Evolutionary conservation across 2,888 invertebrate genomes (phyloP), one percentile per base, ranked within the genome.

Genomic region (Catocala sponsa): DNA sequence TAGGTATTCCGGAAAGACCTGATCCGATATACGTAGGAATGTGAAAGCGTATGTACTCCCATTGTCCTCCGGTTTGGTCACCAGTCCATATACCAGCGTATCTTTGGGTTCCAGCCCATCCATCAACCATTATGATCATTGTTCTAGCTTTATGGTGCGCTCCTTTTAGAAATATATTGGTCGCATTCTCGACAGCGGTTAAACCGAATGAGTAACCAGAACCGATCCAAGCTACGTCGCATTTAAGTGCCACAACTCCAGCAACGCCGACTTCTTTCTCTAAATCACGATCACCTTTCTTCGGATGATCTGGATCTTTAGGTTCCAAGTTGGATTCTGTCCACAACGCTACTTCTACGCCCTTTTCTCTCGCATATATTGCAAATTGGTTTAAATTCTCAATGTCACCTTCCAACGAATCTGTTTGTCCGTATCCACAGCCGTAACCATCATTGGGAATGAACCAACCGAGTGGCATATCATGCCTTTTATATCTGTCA

Each of bases 41-140:
- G 71, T 94, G 94, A 65, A 94, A 94, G 35, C 93, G 83, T 68
- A 94, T 94, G 65, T 93, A 93, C 78, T 93, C 94, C 94, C 94
- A 94, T 44, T 89, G 72, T 6, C 94, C 94, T n/a, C 94, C 94
- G 13, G 70, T 76, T 81, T 94, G 94, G 63, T 94, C 94, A 12
- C 94, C 94, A 65, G 85, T 92, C 94, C 94, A 94, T 69, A 94
- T 86, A 0, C 89, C 91, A 1, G 94, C 82, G 69, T 90, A 84
- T 70, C 94, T 86, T 66, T 94, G 94, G 7, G 92, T 92, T 0
- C 92, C 94, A 35, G 92, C 94, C 94, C 94, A 94, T 5, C 94
- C 94, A 56, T 94, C 91, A 0, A 94, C 93, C 85, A 89, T 93
- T 68, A 94, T 87, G 10, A 92, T 90, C 79, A 92, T 80, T 10